Base-by-base conservation (phyloP, 2,888 invertebrate species). In the Ischnura elegans region DNA sequence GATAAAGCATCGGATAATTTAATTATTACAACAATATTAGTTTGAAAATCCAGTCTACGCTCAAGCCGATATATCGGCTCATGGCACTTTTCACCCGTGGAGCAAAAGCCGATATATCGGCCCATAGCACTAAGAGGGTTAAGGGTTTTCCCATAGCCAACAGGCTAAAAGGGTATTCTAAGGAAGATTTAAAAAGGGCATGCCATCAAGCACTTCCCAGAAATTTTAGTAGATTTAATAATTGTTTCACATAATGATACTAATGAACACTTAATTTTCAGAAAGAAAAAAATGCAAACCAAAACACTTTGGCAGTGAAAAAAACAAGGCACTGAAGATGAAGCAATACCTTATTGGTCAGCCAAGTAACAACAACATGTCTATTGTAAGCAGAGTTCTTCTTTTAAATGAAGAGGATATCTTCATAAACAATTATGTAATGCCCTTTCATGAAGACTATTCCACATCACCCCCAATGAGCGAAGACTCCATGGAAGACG, bases 331-430 rank as follows among this genome's bases (percentile, higher is more conserved):
- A 43, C 0, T 6, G 29, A 87, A 21, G 13, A 55, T 55, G 51
- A 87, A 87, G 42, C 47, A 55, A 1, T 8, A 16, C 0, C 25
- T 42, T 42, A n/a, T n/a, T n/a, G 87, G 16, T 10, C 42, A 87
- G 10, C 25, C 19, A 21, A 46, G 25, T 42, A 61, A 87, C 8
- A 6, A 87, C 10, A 13, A 87, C 5, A 19, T 87, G 42, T 87
- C 87, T 36, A 87, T 87, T 42, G 55, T 87, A 13, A 87, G 51
- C 87, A 87, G 87, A 42, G 42, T 87, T 55, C 87, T 87, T 21
- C 87, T 42, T 13, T 55, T 87, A 13, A 87, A 87, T 42, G 36
- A 61, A 42, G 46, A 29, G 87, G 87, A 87, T 21, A 6, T 87
- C 5, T 55, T 87, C 2, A 87, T 61, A 29, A 42, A 87, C 36